These are phyloP conservation scores for Nerophis lumbriciformis DNA, from an alignment of 2,113 vertebrate species.

Conservation along the genomic window DNA sequence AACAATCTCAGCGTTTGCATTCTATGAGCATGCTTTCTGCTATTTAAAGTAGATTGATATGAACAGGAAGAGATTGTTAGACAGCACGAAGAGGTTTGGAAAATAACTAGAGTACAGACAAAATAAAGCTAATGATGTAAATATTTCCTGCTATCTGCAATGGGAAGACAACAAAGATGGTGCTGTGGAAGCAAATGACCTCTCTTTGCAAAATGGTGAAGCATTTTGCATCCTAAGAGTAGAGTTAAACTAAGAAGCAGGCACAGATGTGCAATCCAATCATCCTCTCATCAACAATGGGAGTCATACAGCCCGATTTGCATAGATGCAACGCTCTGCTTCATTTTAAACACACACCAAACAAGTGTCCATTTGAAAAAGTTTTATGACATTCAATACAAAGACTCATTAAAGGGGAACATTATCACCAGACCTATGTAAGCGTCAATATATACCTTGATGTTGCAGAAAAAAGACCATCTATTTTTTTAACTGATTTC, in stretches of 20 bases:
- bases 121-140: neutral
- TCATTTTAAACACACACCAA: slow-evolving; percentile 29
- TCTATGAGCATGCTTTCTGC: too few species aligned
- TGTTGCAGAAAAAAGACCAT: too few species aligned
- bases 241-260: slow-evolving; percentile 32
- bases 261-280: slow-evolving; percentile 45
- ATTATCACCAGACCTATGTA: too few species aligned
- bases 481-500: too few species aligned
- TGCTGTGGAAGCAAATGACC: slow-evolving; percentile 19
- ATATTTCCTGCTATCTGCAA: slow-evolving; percentile 2
- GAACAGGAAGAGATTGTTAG: too few species aligned
- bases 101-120: too few species aligned
- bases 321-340: slow-evolving; percentile 31
- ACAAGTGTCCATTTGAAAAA: too few species aligned
- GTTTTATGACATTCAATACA: neutral
- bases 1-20: too few species aligned
- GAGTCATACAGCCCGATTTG: slow-evolving; percentile 37
- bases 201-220: slow-evolving; percentile 30
- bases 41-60: too few species aligned
- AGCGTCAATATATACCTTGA: too few species aligned
- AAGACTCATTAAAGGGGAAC: too few species aligned
- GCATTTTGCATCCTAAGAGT: slow-evolving; percentile 32
- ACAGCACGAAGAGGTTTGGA: too few species aligned
- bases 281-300: slow-evolving; percentile 38
- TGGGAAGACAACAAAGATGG: slow-evolving; percentile 9